Evolutionary conservation across 1,140 invertebrate genomes (phyloP).

Genomic region (Diorhabda elongata): DNA sequence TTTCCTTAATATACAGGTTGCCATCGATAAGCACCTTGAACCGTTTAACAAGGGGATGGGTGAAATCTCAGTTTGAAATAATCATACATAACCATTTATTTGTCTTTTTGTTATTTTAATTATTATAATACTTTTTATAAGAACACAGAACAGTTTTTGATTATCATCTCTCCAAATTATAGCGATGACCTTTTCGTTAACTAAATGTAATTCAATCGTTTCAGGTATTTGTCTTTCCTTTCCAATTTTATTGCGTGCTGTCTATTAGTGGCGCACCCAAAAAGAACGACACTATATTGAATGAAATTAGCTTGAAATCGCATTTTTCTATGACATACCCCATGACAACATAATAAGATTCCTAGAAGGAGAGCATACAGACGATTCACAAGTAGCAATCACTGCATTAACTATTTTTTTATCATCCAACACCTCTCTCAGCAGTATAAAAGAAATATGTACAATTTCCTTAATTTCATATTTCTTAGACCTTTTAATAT

Average conservation of each 20-base stretch:
- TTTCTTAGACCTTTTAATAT: no score
- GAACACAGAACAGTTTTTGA: neutral
- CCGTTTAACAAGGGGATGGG: neutral
- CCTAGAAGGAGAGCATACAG: neutral
- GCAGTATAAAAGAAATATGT: no score
- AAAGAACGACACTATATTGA: neutral
- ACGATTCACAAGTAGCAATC: neutral
- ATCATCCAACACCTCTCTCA: no score
- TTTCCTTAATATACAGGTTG: constrained; percentile 1
- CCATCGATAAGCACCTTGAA: constrained; percentile 1
- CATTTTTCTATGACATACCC: constrained; percentile 1
- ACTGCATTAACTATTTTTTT: neutral
- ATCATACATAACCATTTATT: no score
- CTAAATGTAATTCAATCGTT: no score
- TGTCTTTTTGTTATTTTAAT: neutral
- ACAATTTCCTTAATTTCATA: no score
- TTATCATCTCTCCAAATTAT: neutral
- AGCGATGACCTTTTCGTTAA: neutral
- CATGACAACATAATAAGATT: neutral
- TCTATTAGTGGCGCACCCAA: neutral
- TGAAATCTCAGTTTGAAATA: no score
- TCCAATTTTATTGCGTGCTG: neutral
- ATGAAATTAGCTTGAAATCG: constrained; percentile 4
- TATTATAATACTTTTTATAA: neutral
- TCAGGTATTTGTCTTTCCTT: no score